Evolutionary conservation across 2,888 invertebrate genomes (phyloP).

Genomic region (Lutraria lutraria): DNA sequence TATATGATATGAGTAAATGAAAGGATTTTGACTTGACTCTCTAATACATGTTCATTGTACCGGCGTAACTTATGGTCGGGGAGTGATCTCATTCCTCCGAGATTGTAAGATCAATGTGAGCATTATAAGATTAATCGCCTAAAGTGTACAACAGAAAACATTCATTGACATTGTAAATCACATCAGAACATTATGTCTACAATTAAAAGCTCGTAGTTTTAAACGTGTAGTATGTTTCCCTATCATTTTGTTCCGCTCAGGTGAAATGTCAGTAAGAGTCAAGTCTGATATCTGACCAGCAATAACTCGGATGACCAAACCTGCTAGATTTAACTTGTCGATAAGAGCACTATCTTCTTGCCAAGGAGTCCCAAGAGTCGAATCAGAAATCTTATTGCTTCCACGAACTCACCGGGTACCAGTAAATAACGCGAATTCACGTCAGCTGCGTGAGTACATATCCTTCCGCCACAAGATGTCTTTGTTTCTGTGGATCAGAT

Average conservation of each 20-base stretch:
- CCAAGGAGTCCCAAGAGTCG: conserved; percentile 50
- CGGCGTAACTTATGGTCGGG: background rate
- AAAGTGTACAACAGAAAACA: background rate
- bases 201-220: conserved; percentile 2
- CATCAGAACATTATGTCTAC: background rate
- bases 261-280: conserved; percentile 46
- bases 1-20: too few species aligned
- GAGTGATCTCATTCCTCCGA: background rate
- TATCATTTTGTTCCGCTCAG: conserved; percentile 57
- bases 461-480: conserved; percentile 54
- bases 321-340: conserved; percentile 37
- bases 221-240: conserved; percentile 10
- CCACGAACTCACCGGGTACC: conserved; percentile 47
- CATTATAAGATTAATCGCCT: background rate
- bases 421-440: conserved; percentile 58
- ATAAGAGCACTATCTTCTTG: conserved; percentile 44
- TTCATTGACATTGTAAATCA: background rate
- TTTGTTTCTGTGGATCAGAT: conserved; percentile 49
- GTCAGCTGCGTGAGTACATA: conserved; percentile 43
- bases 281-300: conserved; percentile 20
- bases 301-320: conserved; percentile 40
- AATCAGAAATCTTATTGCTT: conserved; percentile 54
- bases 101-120: background rate
- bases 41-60: too few species aligned
- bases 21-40: too few species aligned